Percentiles rank a stretch among this genome's conserved stretches.
These are phyloP conservation scores for Beroe ovata DNA, from an alignment of 37 sponge, comb jelly and placozoan genomes.

Conservation along the genomic window DNA sequence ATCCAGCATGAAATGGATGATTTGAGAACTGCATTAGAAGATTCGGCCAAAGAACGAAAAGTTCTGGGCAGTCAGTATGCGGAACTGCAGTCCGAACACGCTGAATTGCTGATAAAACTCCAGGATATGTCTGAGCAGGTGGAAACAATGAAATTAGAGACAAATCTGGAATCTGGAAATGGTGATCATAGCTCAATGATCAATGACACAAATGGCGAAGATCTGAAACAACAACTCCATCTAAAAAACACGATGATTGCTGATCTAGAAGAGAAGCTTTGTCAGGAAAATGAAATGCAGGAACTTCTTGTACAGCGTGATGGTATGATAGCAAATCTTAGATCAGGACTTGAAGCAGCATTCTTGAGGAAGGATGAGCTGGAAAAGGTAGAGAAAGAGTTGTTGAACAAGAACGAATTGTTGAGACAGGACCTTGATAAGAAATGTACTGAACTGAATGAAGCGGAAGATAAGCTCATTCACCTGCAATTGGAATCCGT, in stretches of 20 bases:
- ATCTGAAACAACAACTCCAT: not conserved
- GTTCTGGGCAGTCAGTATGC: not conserved
- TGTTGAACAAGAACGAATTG: not conserved
- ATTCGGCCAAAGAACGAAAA: not conserved
- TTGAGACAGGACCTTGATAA: not conserved
- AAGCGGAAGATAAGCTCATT: conserved; percentile 43
- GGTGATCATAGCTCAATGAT: not conserved
- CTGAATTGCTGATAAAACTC: not conserved
- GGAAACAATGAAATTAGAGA: not conserved
- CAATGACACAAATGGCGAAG: not conserved
- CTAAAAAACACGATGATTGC: not conserved
- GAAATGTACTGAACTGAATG: conserved; percentile 30
- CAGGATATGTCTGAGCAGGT: not conserved
- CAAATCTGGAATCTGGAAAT: not conserved
- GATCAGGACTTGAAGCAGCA: conserved; percentile 35
- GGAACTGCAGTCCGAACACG: not conserved
- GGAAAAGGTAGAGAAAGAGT: not conserved
- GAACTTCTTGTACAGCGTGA: conserved; percentile 19
- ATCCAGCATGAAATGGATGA: conserved; percentile 3
- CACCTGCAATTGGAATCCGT: conserved; percentile 45
- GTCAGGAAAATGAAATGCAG: not conserved
- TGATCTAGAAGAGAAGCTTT: not conserved
- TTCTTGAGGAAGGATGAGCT: not conserved
- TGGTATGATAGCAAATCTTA: conserved; percentile 24
- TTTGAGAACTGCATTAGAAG: conserved; percentile 15